Evolutionary conservation across 2,113 vertebrate genomes (phyloP), one percentile per base, ranked within the genome.

Genomic region (Eurypyga helias): DNA sequence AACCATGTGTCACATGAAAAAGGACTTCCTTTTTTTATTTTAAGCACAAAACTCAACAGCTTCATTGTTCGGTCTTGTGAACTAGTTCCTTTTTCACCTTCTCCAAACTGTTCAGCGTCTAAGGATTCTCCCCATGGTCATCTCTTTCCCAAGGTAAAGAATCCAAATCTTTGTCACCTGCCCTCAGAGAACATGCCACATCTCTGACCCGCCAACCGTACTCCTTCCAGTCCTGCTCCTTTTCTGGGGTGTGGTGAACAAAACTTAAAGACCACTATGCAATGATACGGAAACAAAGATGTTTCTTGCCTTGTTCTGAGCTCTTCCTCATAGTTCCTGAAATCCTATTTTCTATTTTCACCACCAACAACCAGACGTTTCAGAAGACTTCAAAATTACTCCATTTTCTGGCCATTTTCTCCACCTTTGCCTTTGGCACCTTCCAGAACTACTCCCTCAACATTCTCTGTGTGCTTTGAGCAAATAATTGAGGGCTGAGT

Each of bases 381-480:
- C 76, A 93, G 31, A 92, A 80, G 31, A 90, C 54, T 88, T 62
- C 28, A 70, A 46, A 86, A 87, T 73, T 49, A 70, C 17, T 33
- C 71, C 0, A 36, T 70, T 86, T 92, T 88, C 85, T 49, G 48
- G 31, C 17, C 54, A 19, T 82, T 84, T 90, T 89, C 57, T 91
- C 79, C 49, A 92, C 64, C 52, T 95, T 89, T 89, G 87, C 48
- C 69, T 87, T 51, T 89, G 70, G 89, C 81, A 89, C 31, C 70
- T 79, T 93, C 54, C n/a, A 87, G 45, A 93, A 91, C 70, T 69
- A 83, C 60, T 54, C 60, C 36, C 23, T 86, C 67, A 12, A 57
- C 26, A 57, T 95, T 94, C 66, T 80, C 51, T 52, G 24, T 69
- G 14, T 84, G 57, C 69, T 95, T 91, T 85, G 61, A 89, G 29